phyloP scores from a whole-genome alignment of 1,140 invertebrate genomes.

The Bombus confusus region DNA sequence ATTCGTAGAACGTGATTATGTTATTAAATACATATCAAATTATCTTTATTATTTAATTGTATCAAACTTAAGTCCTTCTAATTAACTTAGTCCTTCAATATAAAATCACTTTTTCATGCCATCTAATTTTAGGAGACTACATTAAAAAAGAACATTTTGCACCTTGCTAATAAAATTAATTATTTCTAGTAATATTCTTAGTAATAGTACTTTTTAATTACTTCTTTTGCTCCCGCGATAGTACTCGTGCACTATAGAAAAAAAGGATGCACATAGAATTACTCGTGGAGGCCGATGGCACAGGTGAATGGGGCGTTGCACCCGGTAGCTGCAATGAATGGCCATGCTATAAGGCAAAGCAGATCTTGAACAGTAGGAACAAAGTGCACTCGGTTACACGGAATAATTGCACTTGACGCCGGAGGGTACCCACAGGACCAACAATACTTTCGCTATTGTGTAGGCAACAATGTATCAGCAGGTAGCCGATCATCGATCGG shows the following conservation, averaged over 20 bases:
- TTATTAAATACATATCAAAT: background rate
- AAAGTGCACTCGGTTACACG: constrained; percentile 30
- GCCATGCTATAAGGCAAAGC: constrained; percentile 13
- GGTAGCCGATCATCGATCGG: constrained; percentile 65
- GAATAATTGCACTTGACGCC: constrained; percentile 66
- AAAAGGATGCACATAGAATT: background rate
- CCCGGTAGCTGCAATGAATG: constrained; percentile 35
- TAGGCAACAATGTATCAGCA: constrained; percentile 63
- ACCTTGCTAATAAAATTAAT: background rate
- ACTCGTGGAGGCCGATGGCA: background rate
- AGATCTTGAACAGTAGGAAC: constrained; percentile 25
- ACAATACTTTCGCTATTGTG: constrained; percentile 50
- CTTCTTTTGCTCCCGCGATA: background rate
- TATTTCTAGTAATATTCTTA: background rate
- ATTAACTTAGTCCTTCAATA: background rate
- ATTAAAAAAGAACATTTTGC: background rate
- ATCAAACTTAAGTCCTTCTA: no score
- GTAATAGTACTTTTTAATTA: background rate
- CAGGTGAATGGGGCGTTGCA: constrained; percentile 52
- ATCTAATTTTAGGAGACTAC: background rate
- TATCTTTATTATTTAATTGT: background rate
- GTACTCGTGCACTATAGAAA: background rate
- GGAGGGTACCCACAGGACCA: constrained; percentile 45
- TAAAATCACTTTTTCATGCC: background rate
- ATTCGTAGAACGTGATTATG: background rate